phyloP scores from a whole-genome alignment of 2,797 vertebrate species.

The Halcyon smyrnensis region DNA sequence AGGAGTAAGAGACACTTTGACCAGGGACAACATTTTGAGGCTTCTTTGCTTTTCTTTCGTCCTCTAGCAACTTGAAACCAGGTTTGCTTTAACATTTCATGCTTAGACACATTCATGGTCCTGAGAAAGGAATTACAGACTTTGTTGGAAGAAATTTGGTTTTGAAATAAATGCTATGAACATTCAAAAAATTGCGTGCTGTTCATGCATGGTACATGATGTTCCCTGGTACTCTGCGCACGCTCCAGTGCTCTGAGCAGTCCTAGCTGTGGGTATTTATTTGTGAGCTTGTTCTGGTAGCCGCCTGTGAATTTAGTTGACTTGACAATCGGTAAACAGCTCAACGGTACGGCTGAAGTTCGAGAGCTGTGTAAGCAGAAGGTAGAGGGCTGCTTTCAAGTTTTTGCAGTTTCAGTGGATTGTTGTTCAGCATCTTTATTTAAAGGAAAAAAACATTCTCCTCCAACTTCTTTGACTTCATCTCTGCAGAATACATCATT shows the following conservation, averaged over 20 bases:
- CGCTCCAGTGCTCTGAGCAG: slow-evolving; percentile 66
- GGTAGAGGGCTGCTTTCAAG: slow-evolving; percentile 48
- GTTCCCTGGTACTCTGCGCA: slow-evolving; percentile 66
- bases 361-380: slow-evolving; percentile 6
- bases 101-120: slow-evolving; percentile 45
- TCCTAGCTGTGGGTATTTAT: slow-evolving; percentile 71
- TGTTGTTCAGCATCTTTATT: slow-evolving; percentile 57
- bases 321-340: slow-evolving; percentile 65
- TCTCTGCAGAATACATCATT: slow-evolving; percentile 23
- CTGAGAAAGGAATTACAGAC: slow-evolving; percentile 60
- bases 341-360: slow-evolving; percentile 34
- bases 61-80: slow-evolving; percentile 52
- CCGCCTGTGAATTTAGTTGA: slow-evolving; percentile 47
- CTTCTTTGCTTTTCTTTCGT: slow-evolving; percentile 4
- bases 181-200: slow-evolving; percentile 66
- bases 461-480: background rate
- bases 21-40: slow-evolving; percentile 49
- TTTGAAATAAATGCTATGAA: slow-evolving; percentile 69
- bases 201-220: slow-evolving; percentile 57
- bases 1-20: slow-evolving; percentile 33
- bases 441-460: background rate
- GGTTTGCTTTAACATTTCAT: slow-evolving; percentile 55
- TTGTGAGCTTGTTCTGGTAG: slow-evolving; percentile 67
- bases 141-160: slow-evolving; percentile 74
- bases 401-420: background rate